These are phyloP conservation scores for Calosoma granatense DNA, from an alignment of 1,140 invertebrate species.

Conservation along the genomic window DNA sequence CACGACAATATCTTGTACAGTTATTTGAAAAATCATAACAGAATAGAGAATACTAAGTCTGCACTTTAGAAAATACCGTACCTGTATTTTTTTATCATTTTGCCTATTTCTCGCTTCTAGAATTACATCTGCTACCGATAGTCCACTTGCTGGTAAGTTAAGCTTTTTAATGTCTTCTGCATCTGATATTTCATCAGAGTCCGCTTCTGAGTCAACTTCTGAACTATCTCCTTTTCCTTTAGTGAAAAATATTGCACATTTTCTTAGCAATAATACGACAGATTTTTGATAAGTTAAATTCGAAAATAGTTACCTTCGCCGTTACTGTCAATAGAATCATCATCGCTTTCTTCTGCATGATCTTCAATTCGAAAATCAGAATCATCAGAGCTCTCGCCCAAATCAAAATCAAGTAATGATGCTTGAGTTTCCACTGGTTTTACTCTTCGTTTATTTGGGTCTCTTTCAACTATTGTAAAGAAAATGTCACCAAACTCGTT, in stretches of 20 bases:
- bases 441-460: conserved; percentile 75
- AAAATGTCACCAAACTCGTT: conserved; percentile 26
- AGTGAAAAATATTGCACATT: too few relatives aligned
- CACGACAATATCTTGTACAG: too few relatives aligned
- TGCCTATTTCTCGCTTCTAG: conserved; percentile 36
- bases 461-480: conserved; percentile 70
- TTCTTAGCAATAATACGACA: conserved; percentile 15
- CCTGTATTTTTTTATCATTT: conserved; percentile 6
- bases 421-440: conserved; percentile 68
- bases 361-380: conserved; percentile 91
- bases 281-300: conserved; percentile 30
- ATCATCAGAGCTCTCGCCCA: conserved; percentile 88
- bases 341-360: conserved; percentile 65
- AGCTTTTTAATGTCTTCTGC: conserved; percentile 28
- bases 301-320: conserved; percentile 33
- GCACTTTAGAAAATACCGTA: too few relatives aligned
- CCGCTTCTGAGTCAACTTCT: conserved; percentile 25
- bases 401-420: conserved; percentile 71
- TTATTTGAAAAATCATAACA: too few relatives aligned
- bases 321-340: conserved; percentile 46
- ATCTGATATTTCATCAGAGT: conserved; percentile 32
- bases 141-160: conserved; percentile 23
- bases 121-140: conserved; percentile 41
- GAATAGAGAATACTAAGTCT: too few relatives aligned
- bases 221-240: conserved; percentile 30